A percentile compares a stretch with the other conserved stretches of the same genome.
These are phyloP conservation scores for Gnathonemus echidnorhynchus DNA, from an alignment of 2,113 vertebrate genomes.

Conservation along the genomic window DNA sequence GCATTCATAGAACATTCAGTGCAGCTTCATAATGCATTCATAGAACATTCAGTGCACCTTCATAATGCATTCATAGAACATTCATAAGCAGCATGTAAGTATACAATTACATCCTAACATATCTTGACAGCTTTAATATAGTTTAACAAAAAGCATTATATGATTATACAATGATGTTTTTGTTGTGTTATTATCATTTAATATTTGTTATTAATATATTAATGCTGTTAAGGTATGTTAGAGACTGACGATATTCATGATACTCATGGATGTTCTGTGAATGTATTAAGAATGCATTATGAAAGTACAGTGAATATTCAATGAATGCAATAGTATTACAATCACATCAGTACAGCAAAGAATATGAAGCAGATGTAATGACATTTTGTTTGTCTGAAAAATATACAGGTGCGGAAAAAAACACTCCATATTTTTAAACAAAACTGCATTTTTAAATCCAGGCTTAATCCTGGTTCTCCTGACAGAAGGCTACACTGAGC, in stretches of 20 bases:
- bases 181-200: not conserved
- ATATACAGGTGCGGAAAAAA: not conserved
- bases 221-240: not conserved
- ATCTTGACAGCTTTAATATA: not conserved
- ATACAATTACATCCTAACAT: not conserved
- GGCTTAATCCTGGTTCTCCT: no score
- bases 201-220: not conserved
- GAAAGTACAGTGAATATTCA: not conserved
- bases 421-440: no score
- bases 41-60: no score
- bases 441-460: no score
- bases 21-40: no score
- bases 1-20: no score
- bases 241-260: not conserved
- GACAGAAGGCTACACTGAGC: no score
- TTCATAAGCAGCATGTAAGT: not conserved
- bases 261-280: not conserved
- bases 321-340: not conserved
- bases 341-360: not conserved
- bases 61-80: not conserved
- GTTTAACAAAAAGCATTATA: not conserved
- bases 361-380: not conserved
- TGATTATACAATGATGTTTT: not conserved
- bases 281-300: not conserved
- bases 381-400: not conserved